A percentile compares a stretch with the other conserved stretches of the same genome.
phyloP scores from a whole-genome alignment of 1,140 invertebrate genomes.

The Drosophila bifasciata region DNA sequence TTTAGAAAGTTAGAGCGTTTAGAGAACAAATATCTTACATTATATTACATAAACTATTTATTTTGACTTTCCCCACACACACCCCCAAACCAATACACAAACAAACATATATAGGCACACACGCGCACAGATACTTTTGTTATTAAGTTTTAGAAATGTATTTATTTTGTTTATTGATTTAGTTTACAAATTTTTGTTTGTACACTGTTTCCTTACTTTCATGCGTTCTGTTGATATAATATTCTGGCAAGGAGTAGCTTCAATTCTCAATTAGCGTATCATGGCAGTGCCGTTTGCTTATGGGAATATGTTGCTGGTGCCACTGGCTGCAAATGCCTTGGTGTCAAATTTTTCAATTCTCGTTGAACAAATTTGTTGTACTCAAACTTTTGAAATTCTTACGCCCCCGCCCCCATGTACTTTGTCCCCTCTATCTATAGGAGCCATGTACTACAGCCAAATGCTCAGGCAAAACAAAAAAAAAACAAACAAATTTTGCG shows the following conservation, averaged over 20 bases:
- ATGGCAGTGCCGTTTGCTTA: no score
- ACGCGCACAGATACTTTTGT: conserved; percentile 48
- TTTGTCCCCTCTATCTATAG: not conserved
- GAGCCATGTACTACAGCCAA: conserved; percentile 15
- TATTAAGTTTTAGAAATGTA: conserved; percentile 65
- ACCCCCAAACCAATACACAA: no score
- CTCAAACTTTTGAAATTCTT: conserved; percentile 20
- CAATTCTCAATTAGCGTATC: not conserved
- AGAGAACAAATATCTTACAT: conserved; percentile 39
- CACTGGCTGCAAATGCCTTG: no score
- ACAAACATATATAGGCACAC: not conserved
- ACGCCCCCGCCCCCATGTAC: not conserved
- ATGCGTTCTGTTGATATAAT: conserved; percentile 3
- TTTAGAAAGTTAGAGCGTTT: conserved; percentile 21
- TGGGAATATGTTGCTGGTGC: no score
- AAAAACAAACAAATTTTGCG: conserved; percentile 58
- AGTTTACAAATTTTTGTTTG: conserved; percentile 62
- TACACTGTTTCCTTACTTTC: conserved; percentile 24
- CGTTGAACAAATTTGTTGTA: not conserved
- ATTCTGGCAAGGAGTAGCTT: conserved; percentile 9
- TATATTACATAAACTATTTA: conserved; percentile 68
- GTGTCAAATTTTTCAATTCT: no score
- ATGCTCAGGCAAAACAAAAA: conserved; percentile 45
- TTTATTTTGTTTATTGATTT: conserved; percentile 64
- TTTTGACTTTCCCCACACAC: conserved; percentile 32